Base-by-base conservation (phyloP, 2,888 invertebrate species). In the Mellilla xanthometata region DNA sequence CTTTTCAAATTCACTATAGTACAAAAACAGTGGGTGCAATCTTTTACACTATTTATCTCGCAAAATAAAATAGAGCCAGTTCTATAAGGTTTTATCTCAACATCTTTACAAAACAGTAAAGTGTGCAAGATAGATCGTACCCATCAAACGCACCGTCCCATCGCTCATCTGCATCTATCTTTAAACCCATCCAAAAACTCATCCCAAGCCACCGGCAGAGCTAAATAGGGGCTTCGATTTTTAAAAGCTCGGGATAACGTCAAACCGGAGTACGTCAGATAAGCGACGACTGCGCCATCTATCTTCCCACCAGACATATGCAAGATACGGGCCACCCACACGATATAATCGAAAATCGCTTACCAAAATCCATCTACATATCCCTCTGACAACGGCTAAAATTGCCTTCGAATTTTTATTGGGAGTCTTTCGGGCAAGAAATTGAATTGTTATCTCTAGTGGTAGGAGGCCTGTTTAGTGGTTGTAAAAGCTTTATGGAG, bases 341-440 rank as follows among this genome's bases (percentile, higher is more conserved):
- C 72, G 73, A 73, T 78, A 75, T 77, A 72, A 79, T 79, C 79
- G 76, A 71, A 71, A 77, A 78, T 69, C 78, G 76, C 70, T 77
- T 76, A 75, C 72, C 62, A 58, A 62, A 64, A 77, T 72, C 73
- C 72, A 67, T 76, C 71, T 68, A 72, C 74, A 73, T 72, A 70
- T 68, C 67, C 57, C 61, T 60, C 62, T 69, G 68, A 73, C 68
- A 63, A 66, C 58, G 59, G 59, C 68, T 66, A 65, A 69, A 74
- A 76, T 75, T 76, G 76, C 69, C 67, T 67, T 57, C 45, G 59
- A 56, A 66, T 68, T 65, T 64, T 54, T 59, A 65, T 71, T 73
- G 68, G 68, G 49, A 53, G 58, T 65, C 61, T 68, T 74, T 70
- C 65, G 52, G 53, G 58, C 53, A 55, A 58, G 55, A 55, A 58